Conservation (phyloP, 2,888 invertebrate species). For the Pegoplata infirma region DNA sequence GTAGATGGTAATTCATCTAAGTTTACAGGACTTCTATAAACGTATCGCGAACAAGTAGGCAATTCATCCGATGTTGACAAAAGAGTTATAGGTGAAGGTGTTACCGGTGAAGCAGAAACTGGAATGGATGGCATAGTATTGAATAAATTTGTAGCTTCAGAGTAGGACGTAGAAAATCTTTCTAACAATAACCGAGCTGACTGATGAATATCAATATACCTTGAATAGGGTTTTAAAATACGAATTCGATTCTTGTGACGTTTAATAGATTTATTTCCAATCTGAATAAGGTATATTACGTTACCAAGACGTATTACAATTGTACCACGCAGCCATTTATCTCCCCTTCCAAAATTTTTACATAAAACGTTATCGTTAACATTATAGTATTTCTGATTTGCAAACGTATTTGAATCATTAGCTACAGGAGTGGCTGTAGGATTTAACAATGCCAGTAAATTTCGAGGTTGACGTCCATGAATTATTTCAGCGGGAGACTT, state of each 20-base stretch:
- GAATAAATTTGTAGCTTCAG: not conserved
- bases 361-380: constrained; percentile 9
- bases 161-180: not conserved
- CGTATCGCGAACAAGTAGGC: not conserved
- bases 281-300: constrained; percentile 15
- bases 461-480: constrained; percentile 43
- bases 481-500: constrained; percentile 52
- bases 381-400: not conserved
- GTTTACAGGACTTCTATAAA: not conserved
- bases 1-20: not conserved
- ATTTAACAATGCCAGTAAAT: constrained; percentile 3
- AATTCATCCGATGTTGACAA: not conserved
- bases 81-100: not conserved
- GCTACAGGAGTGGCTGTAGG: not conserved
- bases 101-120: too few relatives aligned
- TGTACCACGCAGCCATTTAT: constrained; percentile 4
- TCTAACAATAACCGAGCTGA: too few relatives aligned
- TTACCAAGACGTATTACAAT: constrained; percentile 7
- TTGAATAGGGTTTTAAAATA: not conserved
- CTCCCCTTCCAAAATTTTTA: constrained; percentile 14
- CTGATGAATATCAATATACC: not conserved
- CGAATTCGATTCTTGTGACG: not conserved
- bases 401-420: not conserved
- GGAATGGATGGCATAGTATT: too few relatives aligned
- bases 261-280: constrained; percentile 3